These are phyloP conservation scores for Pseudomyrmex dendroicus DNA, from an alignment of 1,140 invertebrate genomes.

Conservation along the genomic window DNA sequence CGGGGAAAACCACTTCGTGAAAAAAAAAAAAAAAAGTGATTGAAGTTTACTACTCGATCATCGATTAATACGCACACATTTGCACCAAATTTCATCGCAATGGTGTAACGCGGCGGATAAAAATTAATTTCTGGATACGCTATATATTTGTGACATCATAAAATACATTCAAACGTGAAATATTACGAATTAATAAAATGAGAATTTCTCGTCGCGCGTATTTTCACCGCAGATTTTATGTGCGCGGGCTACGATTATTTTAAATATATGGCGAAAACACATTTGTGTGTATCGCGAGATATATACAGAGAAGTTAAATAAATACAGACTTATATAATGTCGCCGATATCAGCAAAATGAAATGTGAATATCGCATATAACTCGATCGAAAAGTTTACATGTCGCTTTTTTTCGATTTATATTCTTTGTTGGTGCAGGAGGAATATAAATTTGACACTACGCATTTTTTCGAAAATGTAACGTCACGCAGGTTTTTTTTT, in stretches of 20 bases:
- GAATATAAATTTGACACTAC: too few species aligned
- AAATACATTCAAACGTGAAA: slow-evolving; percentile 17
- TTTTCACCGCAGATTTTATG: neutral
- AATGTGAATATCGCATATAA: slow-evolving; percentile 21
- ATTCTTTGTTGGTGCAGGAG: too few species aligned
- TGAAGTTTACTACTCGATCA: too few species aligned
- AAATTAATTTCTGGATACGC: too few species aligned
- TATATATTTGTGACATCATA: neutral
- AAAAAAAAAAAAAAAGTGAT: too few species aligned
- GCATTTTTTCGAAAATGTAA: neutral
- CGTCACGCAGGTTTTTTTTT: neutral
- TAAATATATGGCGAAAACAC: slow-evolving; percentile 10
- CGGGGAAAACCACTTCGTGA: too few species aligned
- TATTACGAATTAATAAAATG: slow-evolving; percentile 30
- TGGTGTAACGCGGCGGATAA: too few species aligned
- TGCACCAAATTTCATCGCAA: too few species aligned
- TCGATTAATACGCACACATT: too few species aligned
- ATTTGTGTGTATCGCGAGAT: slow-evolving; percentile 4
- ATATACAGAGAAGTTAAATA: slow-evolving; percentile 27
- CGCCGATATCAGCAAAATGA: neutral
- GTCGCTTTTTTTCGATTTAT: neutral
- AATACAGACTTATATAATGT: slow-evolving; percentile 23
- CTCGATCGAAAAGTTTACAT: slow-evolving; percentile 8
- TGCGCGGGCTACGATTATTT: neutral
- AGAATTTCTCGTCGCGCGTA: neutral